Base-by-base conservation (phyloP, 2,888 invertebrate genomes). In the Lasioglossum villosulum region DNA sequence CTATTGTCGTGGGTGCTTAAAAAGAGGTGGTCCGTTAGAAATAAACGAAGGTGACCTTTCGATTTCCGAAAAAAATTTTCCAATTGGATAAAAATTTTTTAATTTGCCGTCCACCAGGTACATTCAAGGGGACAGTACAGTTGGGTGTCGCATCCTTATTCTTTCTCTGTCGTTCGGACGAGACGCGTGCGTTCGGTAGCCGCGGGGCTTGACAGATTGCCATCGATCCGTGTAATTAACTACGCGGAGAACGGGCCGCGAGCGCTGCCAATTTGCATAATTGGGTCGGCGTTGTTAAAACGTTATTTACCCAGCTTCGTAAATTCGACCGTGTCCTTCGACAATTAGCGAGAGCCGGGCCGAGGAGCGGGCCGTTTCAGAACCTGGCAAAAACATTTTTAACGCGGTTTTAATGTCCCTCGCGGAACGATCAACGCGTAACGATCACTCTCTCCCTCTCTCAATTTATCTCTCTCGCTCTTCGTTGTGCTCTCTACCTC, bases 201-300 rank as follows among this genome's bases (percentile, higher is more conserved):
- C 34, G 37, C 23, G 68, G 27, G 37, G 45, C 86, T 83, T 80
- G 86, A 89, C 90, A 86, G 84, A 88, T 87, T 83, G 86, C 80
- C 79, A 90, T 89, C 83, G 90, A 90, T 86, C 86, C 75, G 78
- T 73, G 82, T 85, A 78, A 83, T 86, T 82, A 86, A 87, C 80
- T 68, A 74, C 78, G 48, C 78, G 16, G 86, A 66, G 88, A 78
- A 88, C 82, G 76, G 82, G 82, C 73, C 79, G 72, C 59, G 82
- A 86, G 81, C 86, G 37, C 59, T 83, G 86, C 48, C 87, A 90
- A 90, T 91, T 91, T 90, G 87, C 90, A 91, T 91, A 90, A 91
- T 91, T 90, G 91, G 86, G 80, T 85, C 84, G 86, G 74, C 86
- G 83, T 84, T 84, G 85, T 83, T 88, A 80, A 83, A 88, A 84